Evolutionary conservation across 30 jellyfish, hydroid and myxozoan species (phyloP), one percentile per base, ranked within the genome.

Genomic region (Cassiopea andromeda): DNA sequence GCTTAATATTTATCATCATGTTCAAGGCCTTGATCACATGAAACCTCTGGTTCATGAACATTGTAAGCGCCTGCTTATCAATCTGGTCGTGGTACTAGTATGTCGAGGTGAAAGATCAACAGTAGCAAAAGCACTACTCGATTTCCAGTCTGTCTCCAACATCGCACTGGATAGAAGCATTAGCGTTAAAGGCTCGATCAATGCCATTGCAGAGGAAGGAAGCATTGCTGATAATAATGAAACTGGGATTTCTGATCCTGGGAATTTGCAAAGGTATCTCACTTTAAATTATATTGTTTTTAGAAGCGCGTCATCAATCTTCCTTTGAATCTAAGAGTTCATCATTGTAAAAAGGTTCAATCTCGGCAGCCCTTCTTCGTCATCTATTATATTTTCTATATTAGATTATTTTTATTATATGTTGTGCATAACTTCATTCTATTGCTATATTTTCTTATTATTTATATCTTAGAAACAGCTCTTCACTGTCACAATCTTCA

Each of bases 1-100:
- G n/a, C n/a, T n/a, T n/a, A n/a, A n/a, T n/a, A n/a, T n/a, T n/a
- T n/a, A n/a, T n/a, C n/a, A n/a, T n/a, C n/a, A n/a, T n/a, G n/a
- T n/a, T n/a, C n/a, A n/a, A 94, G 98, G 98, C 59, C 90, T 94
- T 27, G 98, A 94, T 77, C 98, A 94, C 81, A 87, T 94, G 87
- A 94, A 90, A 69, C 98, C 98, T 17, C 80, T 89, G 74, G 98
- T 94, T 48, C 97, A 94, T 66, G 98, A 94, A 67, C 96, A 89
- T 72, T 94, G 98, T 82, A 94, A 94, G 66, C 97, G 98, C 6
- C 87, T 94, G 69, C 92, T 94, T 60, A 94, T 94, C 44, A 94
- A 94, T 81, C 89, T 94, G 43, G 92, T 94, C 2, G 97, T 94
- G 68, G 94, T 85, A 76, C 80, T 94, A 89, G 98, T 95, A 10